These are phyloP conservation scores for Bradypus variegatus DNA, from an alignment of 2,797 vertebrate genomes.

Conservation along the genomic window DNA sequence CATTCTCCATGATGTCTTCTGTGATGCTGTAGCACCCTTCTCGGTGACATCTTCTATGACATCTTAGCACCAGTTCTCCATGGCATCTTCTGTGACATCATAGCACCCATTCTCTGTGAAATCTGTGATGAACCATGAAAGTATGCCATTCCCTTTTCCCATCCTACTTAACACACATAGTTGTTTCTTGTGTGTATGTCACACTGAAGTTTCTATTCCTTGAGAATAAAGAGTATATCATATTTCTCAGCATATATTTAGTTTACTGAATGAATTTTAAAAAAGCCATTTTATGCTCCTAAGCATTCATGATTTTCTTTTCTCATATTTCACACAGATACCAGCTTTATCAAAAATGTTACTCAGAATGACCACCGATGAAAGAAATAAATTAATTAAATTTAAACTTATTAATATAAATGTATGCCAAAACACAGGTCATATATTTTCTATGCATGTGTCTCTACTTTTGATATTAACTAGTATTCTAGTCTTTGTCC, in stretches of 20 bases:
- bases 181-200: background rate
- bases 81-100: too few relatives aligned
- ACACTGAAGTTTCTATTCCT: background rate
- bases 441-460: background rate
- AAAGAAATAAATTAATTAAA: background rate
- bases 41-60: too few relatives aligned
- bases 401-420: background rate
- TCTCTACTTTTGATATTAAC: background rate
- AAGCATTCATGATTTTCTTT: background rate
- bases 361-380: background rate
- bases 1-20: too few relatives aligned
- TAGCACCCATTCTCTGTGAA: background rate
- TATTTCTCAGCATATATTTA: background rate
- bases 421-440: background rate
- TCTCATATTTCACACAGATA: background rate
- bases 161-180: background rate
- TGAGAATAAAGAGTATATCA: background rate
- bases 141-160: too few relatives aligned
- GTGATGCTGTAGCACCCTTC: too few relatives aligned
- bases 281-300: background rate
- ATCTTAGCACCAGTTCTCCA: too few relatives aligned
- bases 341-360: background rate
- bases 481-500: background rate
- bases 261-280: background rate
- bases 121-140: background rate